Percentiles rank a stretch among this genome's conserved stretches.
Evolutionary conservation across 1,140 invertebrate genomes (phyloP).

Genomic region (Ceratitis capitata): DNA sequence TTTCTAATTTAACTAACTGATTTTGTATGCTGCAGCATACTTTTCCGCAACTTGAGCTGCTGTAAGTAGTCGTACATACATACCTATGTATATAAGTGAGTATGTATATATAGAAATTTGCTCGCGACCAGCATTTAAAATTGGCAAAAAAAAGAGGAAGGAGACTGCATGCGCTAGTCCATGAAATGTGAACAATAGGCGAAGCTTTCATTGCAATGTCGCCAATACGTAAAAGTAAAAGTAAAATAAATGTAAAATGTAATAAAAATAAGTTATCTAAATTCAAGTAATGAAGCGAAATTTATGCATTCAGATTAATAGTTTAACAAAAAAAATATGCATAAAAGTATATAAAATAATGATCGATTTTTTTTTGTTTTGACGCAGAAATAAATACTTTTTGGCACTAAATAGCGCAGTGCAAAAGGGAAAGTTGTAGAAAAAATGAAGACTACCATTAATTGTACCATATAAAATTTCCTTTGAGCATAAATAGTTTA

Average conservation of each 20-base stretch:
- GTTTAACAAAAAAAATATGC: background rate
- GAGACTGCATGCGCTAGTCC: background rate
- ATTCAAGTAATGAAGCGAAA: background rate
- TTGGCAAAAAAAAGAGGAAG: background rate
- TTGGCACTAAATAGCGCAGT: background rate
- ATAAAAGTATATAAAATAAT: background rate
- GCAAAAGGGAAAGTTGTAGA: background rate
- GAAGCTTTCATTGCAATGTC: background rate
- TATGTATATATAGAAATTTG: background rate
- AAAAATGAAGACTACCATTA: background rate
- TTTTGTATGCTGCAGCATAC: constrained; percentile 20
- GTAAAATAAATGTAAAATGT: background rate
- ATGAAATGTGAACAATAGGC: background rate
- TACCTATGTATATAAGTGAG: no score
- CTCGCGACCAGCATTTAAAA: background rate
- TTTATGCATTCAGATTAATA: background rate
- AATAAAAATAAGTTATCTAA: constrained; percentile 8
- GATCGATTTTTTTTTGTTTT: no score
- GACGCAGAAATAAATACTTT: no score
- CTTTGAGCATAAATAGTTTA: no score
- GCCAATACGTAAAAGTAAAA: constrained; percentile 1
- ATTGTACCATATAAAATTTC: no score
- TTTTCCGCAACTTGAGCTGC: background rate
- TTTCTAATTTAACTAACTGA: background rate
- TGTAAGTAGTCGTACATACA: no score